Percentiles rank a stretch among this genome's conserved stretches.
Conservation (phyloP, 2,888 invertebrate genomes). For the Ceramica pisi region DNA sequence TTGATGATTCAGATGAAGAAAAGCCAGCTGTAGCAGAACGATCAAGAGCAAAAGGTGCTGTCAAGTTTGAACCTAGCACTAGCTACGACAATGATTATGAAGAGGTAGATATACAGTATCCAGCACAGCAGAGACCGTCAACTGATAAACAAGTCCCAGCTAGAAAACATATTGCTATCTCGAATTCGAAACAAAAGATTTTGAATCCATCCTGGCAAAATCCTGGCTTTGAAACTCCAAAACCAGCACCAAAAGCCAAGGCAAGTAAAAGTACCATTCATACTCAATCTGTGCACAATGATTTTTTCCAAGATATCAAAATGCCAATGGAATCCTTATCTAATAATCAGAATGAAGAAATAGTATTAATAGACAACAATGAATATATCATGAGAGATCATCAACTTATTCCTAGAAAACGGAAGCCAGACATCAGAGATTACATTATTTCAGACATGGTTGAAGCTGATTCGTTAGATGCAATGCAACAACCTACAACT, state of each 20-base stretch:
- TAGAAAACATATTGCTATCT: conserved; percentile 73
- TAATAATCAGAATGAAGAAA: conserved; percentile 74
- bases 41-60: conserved; percentile 49
- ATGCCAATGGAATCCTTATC: conserved; percentile 55
- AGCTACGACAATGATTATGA: conserved; percentile 78
- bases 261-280: conserved; percentile 55
- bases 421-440: conserved; percentile 69
- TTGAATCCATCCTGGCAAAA: conserved; percentile 78
- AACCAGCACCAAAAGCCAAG: conserved; percentile 66
- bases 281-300: conserved; percentile 67
- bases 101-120: conserved; percentile 78
- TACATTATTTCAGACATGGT: conserved; percentile 76
- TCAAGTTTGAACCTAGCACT: conserved; percentile 80
- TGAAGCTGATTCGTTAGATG: conserved; percentile 74
- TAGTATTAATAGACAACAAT: conserved; percentile 91
- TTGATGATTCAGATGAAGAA: conserved; percentile 91
- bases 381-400: conserved; percentile 90
- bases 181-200: conserved; percentile 82
- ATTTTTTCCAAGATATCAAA: conserved; percentile 73
- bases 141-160: conserved; percentile 89
- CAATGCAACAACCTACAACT: conserved; percentile 71
- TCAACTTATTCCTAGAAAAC: conserved; percentile 79
- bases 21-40: conserved; percentile 35
- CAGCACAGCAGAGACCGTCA: conserved; percentile 81
- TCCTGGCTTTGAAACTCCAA: conserved; percentile 74